Evolutionary conservation across 2,797 vertebrate species (phyloP).

Genomic region (Limnodromus scolopaceus): DNA sequence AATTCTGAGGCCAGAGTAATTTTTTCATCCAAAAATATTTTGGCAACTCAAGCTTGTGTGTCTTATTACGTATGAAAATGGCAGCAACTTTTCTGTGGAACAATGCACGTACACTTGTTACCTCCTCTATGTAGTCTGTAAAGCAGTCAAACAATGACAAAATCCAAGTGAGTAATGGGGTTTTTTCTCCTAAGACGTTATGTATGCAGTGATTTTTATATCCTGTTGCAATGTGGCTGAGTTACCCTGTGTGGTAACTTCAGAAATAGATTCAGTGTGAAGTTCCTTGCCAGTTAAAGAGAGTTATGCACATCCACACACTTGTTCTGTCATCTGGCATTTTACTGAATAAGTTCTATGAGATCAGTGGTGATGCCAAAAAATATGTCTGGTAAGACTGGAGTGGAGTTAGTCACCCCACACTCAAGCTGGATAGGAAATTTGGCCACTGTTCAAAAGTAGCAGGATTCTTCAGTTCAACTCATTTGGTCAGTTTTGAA

Average conservation of each 20-base stretch:
- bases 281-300: conserved; percentile 12
- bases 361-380: not conserved
- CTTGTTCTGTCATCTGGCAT: too few relatives aligned
- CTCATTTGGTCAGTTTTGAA: not conserved
- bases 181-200: not conserved
- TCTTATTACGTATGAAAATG: not conserved
- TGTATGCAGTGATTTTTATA: not conserved
- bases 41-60: not conserved
- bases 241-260: not conserved
- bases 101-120: not conserved
- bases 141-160: conserved; percentile 46
- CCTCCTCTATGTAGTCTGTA: not conserved
- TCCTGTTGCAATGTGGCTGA: conserved; percentile 2
- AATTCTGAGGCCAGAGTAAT: not conserved
- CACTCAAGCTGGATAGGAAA: not conserved
- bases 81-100: not conserved
- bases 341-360: too few relatives aligned
- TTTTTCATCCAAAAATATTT: not conserved
- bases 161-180: conserved; percentile 25
- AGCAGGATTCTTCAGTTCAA: not conserved
- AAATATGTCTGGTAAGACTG: not conserved
- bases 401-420: not conserved
- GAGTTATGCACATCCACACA: not conserved
- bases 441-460: not conserved
- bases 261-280: not conserved